Evolutionary conservation across 2,113 vertebrate species (phyloP), one percentile per base, ranked within the genome.

Genomic region (Actinemys pallida): DNA sequence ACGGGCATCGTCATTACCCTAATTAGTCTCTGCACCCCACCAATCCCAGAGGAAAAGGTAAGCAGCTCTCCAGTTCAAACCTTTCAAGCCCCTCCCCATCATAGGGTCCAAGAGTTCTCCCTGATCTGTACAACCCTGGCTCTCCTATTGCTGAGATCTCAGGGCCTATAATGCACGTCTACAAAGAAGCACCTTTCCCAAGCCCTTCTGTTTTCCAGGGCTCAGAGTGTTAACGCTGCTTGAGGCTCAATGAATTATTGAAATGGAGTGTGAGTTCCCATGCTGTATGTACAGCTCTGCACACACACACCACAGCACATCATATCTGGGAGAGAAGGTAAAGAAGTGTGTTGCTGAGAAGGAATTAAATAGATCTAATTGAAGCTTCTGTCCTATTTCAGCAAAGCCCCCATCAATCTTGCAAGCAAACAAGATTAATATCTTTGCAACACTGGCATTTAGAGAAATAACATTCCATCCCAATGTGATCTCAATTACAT

Each of bases 21-120:
- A 1, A 53, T 99, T 93, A 99, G 99, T 86, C 96, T 99, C 91
- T 98, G 97, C 92, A 99, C 99, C 2, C 83, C 98, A 0, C 98
- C 99, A 0, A 98, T 99, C 95, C 98, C 99, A 3, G 96, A 99
- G 81, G 97, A 99, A 79, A 98, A 99, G 96, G 99, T 99, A 97
- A 99, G 99, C 35, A 80, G 69, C 59, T 76, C 42, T 72, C 50
- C 3, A 45, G 11, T 45, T 19, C 56, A 85, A 45, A n/a, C 10
- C 31, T 54, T 54, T 39, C 4, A n/a, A 42, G 6, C 19, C 53
- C 22, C 57, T 47, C 24, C 35, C 31, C 89, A 39, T 59, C 45
- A 87, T 45, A 93, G 49, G 17, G 42, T 57, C 52, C 59, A 76
- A 39, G 22, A 80, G 57, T 8, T 25, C 57, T 31, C 81, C n/a